A percentile compares a stretch with the other conserved stretches of the same genome.
Conservation (phyloP, 1,140 invertebrate species). For the Eumeta japonica region DNA sequence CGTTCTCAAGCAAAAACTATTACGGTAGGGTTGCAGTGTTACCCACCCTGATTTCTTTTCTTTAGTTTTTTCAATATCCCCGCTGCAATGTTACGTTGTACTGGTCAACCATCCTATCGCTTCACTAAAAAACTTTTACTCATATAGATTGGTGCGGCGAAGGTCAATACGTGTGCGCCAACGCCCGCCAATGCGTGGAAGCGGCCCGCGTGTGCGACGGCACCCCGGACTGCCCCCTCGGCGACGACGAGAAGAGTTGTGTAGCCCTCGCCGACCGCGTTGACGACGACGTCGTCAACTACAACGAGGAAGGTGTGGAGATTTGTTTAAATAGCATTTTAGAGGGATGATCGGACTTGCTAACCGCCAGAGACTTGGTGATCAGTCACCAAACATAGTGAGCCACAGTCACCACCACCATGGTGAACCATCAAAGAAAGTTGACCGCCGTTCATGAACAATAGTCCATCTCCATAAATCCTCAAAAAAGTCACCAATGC, state of each 20-base stretch:
- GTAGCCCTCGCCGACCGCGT: conserved; percentile 56
- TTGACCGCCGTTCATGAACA: too few species aligned
- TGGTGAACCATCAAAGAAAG: not conserved
- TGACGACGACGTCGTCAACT: conserved; percentile 56
- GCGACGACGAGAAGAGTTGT: conserved; percentile 80
- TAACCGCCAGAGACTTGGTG: not conserved
- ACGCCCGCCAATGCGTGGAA: conserved; percentile 68
- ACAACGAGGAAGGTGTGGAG: conserved; percentile 59
- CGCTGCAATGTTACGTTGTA: too few species aligned
- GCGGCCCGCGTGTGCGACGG: conserved; percentile 72
- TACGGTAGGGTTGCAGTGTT: too few species aligned
- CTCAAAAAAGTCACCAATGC: too few species aligned
- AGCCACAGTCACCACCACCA: not conserved
- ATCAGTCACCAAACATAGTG: not conserved
- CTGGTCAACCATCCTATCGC: too few species aligned
- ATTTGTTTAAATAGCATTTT: conserved; percentile 1
- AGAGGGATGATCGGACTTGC: not conserved
- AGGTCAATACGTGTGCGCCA: conserved; percentile 73
- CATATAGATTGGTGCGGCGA: conserved; percentile 74
- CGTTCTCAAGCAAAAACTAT: too few species aligned
- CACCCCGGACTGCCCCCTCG: conserved; percentile 71
- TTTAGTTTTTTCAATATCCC: too few species aligned
- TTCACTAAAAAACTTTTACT: too few species aligned
- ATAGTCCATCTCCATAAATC: too few species aligned
- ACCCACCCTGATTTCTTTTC: too few species aligned